Evolutionary conservation across 2,797 vertebrate genomes (phyloP).

Genomic region (Bovichtus variegatus): DNA sequence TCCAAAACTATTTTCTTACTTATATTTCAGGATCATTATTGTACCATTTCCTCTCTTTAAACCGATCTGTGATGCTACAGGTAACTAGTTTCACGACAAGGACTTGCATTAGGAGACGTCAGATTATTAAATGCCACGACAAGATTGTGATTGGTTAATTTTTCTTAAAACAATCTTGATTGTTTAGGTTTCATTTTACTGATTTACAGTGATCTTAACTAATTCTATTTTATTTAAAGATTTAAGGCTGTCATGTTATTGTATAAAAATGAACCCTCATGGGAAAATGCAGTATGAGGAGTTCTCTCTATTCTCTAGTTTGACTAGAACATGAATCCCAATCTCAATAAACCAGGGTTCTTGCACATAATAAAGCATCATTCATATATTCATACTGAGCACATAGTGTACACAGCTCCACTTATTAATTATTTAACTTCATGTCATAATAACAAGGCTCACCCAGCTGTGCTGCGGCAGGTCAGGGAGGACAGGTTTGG

Average conservation of each 20-base stretch:
- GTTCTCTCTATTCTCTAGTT: too few relatives aligned
- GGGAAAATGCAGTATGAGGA: too few relatives aligned
- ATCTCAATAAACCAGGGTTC: neutral
- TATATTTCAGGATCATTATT: neutral
- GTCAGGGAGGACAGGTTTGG: conserved; percentile 84
- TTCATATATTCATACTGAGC: neutral
- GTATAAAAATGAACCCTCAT: too few relatives aligned
- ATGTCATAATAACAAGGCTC: conserved; percentile 49
- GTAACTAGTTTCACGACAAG: neutral
- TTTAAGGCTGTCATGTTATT: neutral
- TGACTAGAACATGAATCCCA: too few relatives aligned
- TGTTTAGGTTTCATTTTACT: neutral
- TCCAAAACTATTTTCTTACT: too few relatives aligned
- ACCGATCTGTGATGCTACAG: neutral
- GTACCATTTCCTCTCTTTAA: neutral
- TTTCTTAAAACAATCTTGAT: neutral
- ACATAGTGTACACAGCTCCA: neutral
- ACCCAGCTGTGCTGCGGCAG: conserved; percentile 91
- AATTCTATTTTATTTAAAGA: neutral
- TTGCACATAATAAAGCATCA: neutral
- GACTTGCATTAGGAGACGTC: neutral
- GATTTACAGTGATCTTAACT: neutral
- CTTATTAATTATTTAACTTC: neutral
- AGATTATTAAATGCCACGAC: neutral
- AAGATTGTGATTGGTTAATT: neutral